These are phyloP conservation scores for Drosophila cardini DNA, from an alignment of 1,140 invertebrate species.

Conservation along the genomic window DNA sequence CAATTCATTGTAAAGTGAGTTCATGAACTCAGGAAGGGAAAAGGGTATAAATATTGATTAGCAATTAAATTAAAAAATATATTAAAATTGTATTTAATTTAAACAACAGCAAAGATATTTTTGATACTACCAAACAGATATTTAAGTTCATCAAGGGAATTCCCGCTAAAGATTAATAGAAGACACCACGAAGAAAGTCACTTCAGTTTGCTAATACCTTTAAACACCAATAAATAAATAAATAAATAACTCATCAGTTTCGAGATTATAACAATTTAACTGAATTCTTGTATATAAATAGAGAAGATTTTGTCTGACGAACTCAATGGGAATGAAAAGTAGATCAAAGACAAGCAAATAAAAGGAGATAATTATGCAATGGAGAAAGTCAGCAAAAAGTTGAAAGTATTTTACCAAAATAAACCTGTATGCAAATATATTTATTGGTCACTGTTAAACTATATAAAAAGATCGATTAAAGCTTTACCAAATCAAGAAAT, in stretches of 20 bases:
- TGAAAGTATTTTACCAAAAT: too few relatives aligned
- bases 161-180: conserved; percentile 12
- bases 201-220: conserved; percentile 12
- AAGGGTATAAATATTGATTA: not conserved
- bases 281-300: not conserved
- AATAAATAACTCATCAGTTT: conserved; percentile 11
- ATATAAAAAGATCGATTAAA: too few relatives aligned
- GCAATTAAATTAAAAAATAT: not conserved
- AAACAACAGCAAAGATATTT: conserved; percentile 22
- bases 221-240: conserved; percentile 6
- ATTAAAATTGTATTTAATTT: conserved; percentile 4
- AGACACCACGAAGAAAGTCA: conserved; percentile 30
- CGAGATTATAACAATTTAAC: not conserved
- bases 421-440: too few relatives aligned
- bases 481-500: too few relatives aligned
- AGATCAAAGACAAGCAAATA: not conserved
- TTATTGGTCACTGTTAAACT: too few relatives aligned
- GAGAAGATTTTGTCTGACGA: not conserved
- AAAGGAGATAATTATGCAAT: conserved; percentile 1
- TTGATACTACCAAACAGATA: conserved; percentile 25
- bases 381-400: not conserved
- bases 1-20: conserved; percentile 14
- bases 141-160: conserved; percentile 1
- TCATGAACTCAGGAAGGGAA: conserved; percentile 24
- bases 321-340: not conserved